Evolutionary conservation across 2,113 vertebrate species (phyloP).

Genomic region (Rhombomys opimus): DNA sequence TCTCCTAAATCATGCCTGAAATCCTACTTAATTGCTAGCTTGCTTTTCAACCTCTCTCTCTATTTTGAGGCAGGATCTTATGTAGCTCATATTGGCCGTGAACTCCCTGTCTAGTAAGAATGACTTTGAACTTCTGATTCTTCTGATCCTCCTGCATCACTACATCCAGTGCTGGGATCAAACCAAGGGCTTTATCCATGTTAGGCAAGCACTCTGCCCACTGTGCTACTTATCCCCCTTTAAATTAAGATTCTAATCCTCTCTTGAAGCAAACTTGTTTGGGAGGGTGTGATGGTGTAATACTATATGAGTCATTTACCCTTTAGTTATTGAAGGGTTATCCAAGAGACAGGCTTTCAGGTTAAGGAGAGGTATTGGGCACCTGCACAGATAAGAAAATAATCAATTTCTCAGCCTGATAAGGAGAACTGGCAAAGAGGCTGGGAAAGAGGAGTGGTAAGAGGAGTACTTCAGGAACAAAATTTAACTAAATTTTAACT

Average conservation of each 20-base stretch:
- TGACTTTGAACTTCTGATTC: neutral
- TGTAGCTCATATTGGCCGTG: neutral
- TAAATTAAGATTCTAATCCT: constrained; percentile 38
- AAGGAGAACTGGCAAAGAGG: neutral
- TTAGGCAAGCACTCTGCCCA: neutral
- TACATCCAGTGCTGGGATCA: neutral
- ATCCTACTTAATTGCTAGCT: constrained; percentile 20
- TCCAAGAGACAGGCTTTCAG: constrained; percentile 45
- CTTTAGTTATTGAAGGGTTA: constrained; percentile 37
- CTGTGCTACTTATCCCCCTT: neutral
- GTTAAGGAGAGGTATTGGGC: constrained; percentile 43
- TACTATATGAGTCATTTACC: constrained; percentile 36
- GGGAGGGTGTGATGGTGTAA: neutral
- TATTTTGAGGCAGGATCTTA: neutral
- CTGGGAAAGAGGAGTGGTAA: neutral
- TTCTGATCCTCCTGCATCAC: neutral
- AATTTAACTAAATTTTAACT: neutral
- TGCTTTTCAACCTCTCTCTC: neutral
- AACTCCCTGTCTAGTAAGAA: neutral
- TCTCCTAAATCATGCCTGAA: neutral
- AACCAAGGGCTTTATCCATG: neutral
- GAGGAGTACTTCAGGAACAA: neutral
- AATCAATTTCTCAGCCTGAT: constrained; percentile 41
- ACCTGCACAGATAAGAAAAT: constrained; percentile 23
- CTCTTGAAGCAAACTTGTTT: constrained; percentile 30